Evolutionary conservation across 2,888 invertebrate genomes (phyloP).

Genomic region (Busseola fusca): DNA sequence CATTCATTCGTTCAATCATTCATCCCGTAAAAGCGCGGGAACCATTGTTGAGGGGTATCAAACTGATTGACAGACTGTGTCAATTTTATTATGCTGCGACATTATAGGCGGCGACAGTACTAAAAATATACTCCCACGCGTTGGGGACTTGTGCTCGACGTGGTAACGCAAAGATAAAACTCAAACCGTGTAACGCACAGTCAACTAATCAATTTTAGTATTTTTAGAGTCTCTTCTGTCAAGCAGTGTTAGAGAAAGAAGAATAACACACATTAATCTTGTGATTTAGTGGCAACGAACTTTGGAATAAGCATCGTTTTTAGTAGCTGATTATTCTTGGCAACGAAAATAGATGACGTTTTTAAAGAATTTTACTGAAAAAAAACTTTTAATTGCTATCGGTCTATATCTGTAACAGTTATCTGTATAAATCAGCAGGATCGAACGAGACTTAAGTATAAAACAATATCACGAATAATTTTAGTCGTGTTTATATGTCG

Average conservation of each 20-base stretch:
- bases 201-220: constrained; percentile 56
- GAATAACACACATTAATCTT: constrained; percentile 55
- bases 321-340: constrained; percentile 41
- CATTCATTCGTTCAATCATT: constrained; percentile 70
- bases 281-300: constrained; percentile 56
- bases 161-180: constrained; percentile 48
- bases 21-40: constrained; percentile 68
- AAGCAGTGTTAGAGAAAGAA: constrained; percentile 46
- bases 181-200: constrained; percentile 48
- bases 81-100: constrained; percentile 42
- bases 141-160: constrained; percentile 40
- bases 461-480: constrained; percentile 17
- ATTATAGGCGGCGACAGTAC: constrained; percentile 45
- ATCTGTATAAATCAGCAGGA: not conserved
- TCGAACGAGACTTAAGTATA: constrained; percentile 14
- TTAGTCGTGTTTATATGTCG: constrained; percentile 16
- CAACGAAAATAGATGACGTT: constrained; percentile 45
- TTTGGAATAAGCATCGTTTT: constrained; percentile 46
- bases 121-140: constrained; percentile 61
- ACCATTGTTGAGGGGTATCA: constrained; percentile 61
- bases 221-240: constrained; percentile 51
- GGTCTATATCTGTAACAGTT: constrained; percentile 26
- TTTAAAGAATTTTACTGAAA: constrained; percentile 28
- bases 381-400: constrained; percentile 30
- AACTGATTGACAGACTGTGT: constrained; percentile 55